Conservation (phyloP, 2,888 invertebrate genomes). For the Schizaphis graminum region DNA sequence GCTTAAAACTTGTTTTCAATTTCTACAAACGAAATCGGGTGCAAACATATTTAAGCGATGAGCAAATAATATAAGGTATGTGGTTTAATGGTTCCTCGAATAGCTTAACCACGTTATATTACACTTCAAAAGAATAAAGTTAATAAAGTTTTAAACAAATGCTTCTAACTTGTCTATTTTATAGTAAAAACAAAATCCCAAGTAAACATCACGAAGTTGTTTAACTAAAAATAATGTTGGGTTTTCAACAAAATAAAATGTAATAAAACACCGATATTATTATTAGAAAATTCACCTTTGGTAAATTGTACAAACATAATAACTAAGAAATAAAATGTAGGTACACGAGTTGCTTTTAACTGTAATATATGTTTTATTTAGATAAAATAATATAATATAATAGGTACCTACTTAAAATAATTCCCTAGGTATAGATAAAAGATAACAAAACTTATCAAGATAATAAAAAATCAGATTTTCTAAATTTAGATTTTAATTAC, state of each 20-base stretch:
- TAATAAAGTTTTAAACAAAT: background rate
- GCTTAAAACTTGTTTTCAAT: background rate
- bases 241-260: background rate
- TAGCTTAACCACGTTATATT: background rate
- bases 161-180: background rate
- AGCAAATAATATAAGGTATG: background rate
- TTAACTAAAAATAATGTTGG: background rate
- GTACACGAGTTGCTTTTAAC: background rate
- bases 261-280: background rate
- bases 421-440: too few relatives aligned
- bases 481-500: too few relatives aligned
- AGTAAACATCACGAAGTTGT: background rate
- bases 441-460: too few relatives aligned
- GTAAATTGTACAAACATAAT: background rate
- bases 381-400: too few relatives aligned
- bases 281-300: background rate
- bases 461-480: too few relatives aligned
- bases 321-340: background rate
- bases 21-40: background rate
- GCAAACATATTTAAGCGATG: background rate
- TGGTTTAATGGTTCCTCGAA: background rate
- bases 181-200: background rate
- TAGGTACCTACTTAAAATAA: too few relatives aligned
- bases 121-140: conserved; percentile 21
- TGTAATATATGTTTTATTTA: too few relatives aligned